These are phyloP conservation scores for Manduca sexta DNA, from an alignment of 1,140 invertebrate genomes.

Conservation along the genomic window DNA sequence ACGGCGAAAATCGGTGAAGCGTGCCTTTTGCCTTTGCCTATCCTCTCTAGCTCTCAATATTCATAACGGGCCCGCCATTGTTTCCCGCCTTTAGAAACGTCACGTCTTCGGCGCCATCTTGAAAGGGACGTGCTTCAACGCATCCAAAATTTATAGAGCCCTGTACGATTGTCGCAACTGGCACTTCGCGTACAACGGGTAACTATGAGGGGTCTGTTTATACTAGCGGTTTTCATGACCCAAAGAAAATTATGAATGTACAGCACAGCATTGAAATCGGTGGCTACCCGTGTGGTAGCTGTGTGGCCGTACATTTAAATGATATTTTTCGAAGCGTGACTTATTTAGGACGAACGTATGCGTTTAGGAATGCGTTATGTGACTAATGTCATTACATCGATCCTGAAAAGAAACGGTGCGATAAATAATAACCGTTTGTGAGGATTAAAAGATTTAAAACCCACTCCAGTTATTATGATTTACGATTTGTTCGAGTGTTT, in stretches of 20 bases:
- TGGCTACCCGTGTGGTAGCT: conserved; percentile 27
- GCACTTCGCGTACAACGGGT: conserved; percentile 5
- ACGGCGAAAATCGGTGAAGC: conserved; percentile 47
- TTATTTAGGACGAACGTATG: conserved; percentile 21
- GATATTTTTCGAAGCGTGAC: conserved; percentile 12
- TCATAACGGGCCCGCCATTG: conserved; percentile 59
- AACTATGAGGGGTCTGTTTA: conserved; percentile 25
- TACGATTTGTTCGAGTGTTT: conserved; percentile 29
- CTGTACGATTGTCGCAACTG: conserved; percentile 18
- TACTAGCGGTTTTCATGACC: conserved; percentile 49
- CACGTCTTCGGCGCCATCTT: conserved; percentile 62
- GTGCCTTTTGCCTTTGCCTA: conserved; percentile 38
- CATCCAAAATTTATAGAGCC: conserved; percentile 33
- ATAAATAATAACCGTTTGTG: conserved; percentile 12
- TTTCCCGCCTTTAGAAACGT: conserved; percentile 52
- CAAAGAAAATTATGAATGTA: conserved; percentile 62
- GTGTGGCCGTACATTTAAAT: conserved; percentile 31
- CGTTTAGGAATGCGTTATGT: conserved; percentile 13
- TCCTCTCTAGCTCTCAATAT: conserved; percentile 52
- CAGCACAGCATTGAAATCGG: conserved; percentile 42
- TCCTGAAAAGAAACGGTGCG: conserved; percentile 4
- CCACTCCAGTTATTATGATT: conserved; percentile 28
- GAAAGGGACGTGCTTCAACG: conserved; percentile 46
- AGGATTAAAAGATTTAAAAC: conserved; percentile 12
- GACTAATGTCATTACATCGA: conserved; percentile 10